Base-by-base conservation (phyloP, 1,140 invertebrate species). In the Araneus ventricosus region DNA sequence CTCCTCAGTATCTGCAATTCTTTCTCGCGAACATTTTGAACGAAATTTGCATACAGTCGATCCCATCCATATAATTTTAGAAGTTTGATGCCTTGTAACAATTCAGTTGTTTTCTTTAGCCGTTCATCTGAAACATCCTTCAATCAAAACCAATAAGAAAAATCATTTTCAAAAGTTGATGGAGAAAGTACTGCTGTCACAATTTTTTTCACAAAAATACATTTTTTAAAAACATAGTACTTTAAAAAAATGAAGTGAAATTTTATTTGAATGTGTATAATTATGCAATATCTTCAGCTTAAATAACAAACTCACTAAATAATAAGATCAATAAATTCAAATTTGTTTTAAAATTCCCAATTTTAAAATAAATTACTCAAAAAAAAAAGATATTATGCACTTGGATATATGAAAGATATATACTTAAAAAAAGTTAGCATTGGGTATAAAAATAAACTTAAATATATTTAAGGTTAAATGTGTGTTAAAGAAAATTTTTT, bases 41-140 rank as follows among this genome's bases (percentile, higher is more conserved):
- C 97, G 94, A 96, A 96, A 92, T 97, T 95, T 30, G 96, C 95
- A 94, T 98, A 98, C 2, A 97, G 95, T 61, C 96, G 96, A 95
- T 98, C 98, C 98, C 98, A 98, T 22, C 97, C 97, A 95, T 97
- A 97, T 5, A 98, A 95, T 95, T 98, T 98, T 20, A 98, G 96
- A 5, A 98, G 96, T 95, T 97, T 97, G 27, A 98, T 98, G 8
- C 97, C 97, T 95, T 98, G 97, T 45, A 98, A 95, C 82, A 98
- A 96, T 95, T 98, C 98, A 92, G 97, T 97, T 63, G 97, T 97
- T 95, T 97, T 96, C 80, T 97, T 97, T 61, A 98, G 95, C 59
- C 98, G 96, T 93, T 97, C 96, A 95, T 98, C 98, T 30, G 97
- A 97, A 70, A 96, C 96, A 95, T 97, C 96, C 97, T 97, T 92